Percentiles rank a stretch among this genome's conserved stretches.
Evolutionary conservation across 2,797 vertebrate species (phyloP).

Genomic region (Hippoglossus hippoglossus): DNA sequence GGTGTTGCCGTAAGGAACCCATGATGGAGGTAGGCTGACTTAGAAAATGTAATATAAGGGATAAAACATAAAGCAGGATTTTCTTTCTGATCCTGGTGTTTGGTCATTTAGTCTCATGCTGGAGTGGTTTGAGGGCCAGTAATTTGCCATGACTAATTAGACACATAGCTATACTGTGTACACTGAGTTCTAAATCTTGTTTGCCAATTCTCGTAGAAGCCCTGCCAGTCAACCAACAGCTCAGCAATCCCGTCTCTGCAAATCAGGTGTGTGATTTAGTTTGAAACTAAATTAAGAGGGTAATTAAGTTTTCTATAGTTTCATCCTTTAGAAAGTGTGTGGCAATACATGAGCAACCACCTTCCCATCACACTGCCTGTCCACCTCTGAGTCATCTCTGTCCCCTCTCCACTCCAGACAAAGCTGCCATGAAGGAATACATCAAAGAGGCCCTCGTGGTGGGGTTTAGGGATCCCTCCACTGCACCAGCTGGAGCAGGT

Average conservation of each 20-base stretch:
- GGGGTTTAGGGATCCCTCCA: neutral
- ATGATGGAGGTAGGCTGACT: too few species aligned
- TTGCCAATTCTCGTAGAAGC: neutral
- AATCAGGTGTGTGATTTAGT: neutral
- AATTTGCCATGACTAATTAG: neutral
- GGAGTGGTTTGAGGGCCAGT: too few species aligned
- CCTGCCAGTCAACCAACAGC: neutral
- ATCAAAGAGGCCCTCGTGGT: neutral
- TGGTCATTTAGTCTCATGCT: too few species aligned
- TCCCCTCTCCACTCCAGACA: slow-evolving; percentile 1
- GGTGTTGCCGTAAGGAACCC: neutral
- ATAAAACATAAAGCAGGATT: too few species aligned
- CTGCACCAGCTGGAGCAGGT: slow-evolving; percentile 7
- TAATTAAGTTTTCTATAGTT: neutral
- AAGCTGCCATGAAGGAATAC: slow-evolving; percentile 16
- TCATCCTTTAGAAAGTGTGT: neutral
- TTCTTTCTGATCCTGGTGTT: too few species aligned
- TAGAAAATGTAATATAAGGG: too few species aligned
- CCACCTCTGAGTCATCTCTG: slow-evolving; percentile 1
- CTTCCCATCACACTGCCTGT: neutral
- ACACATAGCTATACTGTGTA: too few species aligned
- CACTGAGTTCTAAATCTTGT: neutral
- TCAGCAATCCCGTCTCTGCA: neutral
- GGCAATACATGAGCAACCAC: neutral
- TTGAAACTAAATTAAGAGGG: neutral